These are phyloP conservation scores for Adelges cooleyi DNA, from an alignment of 1,140 invertebrate genomes.

Conservation along the genomic window DNA sequence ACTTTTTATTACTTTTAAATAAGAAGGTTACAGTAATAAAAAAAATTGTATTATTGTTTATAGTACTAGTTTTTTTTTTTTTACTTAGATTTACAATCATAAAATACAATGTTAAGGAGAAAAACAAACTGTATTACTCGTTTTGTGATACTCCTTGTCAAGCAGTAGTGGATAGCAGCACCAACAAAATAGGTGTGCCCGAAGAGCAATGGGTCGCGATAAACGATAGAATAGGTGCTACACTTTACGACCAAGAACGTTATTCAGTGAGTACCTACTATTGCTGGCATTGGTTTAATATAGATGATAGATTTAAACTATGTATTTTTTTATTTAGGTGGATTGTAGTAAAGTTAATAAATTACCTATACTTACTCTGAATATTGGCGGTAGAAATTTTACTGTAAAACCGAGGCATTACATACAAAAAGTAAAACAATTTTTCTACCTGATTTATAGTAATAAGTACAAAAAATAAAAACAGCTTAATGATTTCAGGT, in stretches of 20 bases:
- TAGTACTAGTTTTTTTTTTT: background rate
- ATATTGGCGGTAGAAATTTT: background rate
- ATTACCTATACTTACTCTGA: background rate
- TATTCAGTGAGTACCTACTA: background rate
- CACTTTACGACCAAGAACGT: background rate
- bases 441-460: background rate
- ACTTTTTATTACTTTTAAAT: too few species aligned
- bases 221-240: background rate
- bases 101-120: too few species aligned
- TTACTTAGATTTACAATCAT: constrained; percentile 1
- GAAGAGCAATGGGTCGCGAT: background rate
- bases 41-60: too few species aligned
- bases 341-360: background rate
- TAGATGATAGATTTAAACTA: too few species aligned
- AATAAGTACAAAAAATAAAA: background rate
- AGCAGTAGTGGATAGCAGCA: background rate
- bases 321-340: background rate
- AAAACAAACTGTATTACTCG: too few species aligned
- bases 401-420: background rate
- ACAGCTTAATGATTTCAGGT: background rate
- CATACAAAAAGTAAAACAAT: background rate
- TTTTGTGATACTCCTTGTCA: constrained; percentile 6
- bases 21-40: too few species aligned
- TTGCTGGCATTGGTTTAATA: too few species aligned
- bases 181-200: background rate